phyloP scores from a whole-genome alignment of 2,797 vertebrate genomes.

The Chiloscyllium punctatum region DNA sequence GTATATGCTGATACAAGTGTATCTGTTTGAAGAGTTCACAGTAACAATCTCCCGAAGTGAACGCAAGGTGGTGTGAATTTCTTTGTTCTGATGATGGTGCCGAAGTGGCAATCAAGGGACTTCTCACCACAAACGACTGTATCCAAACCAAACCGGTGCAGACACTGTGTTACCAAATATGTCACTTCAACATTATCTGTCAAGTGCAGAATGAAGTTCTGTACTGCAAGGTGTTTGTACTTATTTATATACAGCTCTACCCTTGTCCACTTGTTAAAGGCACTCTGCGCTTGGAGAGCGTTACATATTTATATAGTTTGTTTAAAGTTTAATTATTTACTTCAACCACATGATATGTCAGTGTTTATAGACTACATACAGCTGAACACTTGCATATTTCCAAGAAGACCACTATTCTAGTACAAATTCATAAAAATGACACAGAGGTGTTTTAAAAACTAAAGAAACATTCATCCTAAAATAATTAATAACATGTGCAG shows the following conservation, averaged over 20 bases:
- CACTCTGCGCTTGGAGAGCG: neutral
- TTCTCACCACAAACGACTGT: neutral
- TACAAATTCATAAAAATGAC: neutral
- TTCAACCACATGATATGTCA: neutral
- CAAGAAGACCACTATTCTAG: neutral
- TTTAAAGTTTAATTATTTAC: neutral
- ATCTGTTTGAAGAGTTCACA: neutral
- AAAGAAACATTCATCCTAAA: slow-evolving; percentile 10
- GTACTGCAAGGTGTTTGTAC: neutral
- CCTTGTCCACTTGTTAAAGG: neutral
- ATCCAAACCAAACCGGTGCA: neutral
- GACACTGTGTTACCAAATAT: neutral
- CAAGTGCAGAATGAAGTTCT: neutral
- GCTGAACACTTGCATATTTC: neutral
- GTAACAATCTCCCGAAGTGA: neutral
- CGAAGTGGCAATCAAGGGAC: neutral
- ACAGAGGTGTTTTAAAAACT: neutral
- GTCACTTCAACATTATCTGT: neutral
- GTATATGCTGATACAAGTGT: neutral
- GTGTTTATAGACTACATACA: neutral
- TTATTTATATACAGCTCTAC: too few relatives aligned
- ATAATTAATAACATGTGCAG: neutral
- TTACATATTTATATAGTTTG: neutral
- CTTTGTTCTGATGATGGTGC: too few relatives aligned
- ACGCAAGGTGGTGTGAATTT: neutral